Percentiles rank a stretch among this genome's conserved stretches.
Evolutionary conservation across 2,113 vertebrate genomes (phyloP).

Genomic region (Phyllostomus hastatus): DNA sequence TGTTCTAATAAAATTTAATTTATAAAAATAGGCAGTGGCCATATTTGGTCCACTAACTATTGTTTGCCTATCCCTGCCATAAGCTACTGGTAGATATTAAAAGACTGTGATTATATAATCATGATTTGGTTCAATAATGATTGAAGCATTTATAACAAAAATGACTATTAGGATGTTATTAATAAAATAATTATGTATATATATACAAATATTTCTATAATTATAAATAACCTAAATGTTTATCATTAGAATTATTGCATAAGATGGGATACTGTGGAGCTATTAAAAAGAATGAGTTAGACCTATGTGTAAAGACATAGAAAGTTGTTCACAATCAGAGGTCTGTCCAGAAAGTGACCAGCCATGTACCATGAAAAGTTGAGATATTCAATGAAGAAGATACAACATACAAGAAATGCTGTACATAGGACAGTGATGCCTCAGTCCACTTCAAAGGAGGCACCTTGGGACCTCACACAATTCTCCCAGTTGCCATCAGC

Average conservation of each 20-base stretch:
- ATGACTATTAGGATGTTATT: background rate
- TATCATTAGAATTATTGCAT: background rate
- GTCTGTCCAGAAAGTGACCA: too few relatives aligned
- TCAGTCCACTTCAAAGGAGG: too few relatives aligned
- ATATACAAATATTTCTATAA: background rate
- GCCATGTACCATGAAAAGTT: too few relatives aligned
- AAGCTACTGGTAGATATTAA: background rate
- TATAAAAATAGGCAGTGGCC: background rate
- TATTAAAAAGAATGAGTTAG: slow-evolving; percentile 1
- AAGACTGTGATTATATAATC: background rate
- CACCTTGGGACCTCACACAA: too few relatives aligned
- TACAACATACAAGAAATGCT: too few relatives aligned
- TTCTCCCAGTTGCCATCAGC: too few relatives aligned
- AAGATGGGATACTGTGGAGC: background rate
- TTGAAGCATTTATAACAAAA: background rate
- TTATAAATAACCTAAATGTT: background rate
- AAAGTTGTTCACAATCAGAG: too few relatives aligned
- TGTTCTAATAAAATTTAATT: slow-evolving; percentile 9
- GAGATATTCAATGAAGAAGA: too few relatives aligned
- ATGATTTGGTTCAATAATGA: background rate
- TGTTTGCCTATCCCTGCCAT: background rate
- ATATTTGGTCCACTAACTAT: background rate
- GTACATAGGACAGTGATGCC: too few relatives aligned
- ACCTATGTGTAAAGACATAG: background rate
- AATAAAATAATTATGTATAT: background rate